phyloP scores from a whole-genome alignment of 1,140 invertebrate species.

The Drosophila mayri region DNA sequence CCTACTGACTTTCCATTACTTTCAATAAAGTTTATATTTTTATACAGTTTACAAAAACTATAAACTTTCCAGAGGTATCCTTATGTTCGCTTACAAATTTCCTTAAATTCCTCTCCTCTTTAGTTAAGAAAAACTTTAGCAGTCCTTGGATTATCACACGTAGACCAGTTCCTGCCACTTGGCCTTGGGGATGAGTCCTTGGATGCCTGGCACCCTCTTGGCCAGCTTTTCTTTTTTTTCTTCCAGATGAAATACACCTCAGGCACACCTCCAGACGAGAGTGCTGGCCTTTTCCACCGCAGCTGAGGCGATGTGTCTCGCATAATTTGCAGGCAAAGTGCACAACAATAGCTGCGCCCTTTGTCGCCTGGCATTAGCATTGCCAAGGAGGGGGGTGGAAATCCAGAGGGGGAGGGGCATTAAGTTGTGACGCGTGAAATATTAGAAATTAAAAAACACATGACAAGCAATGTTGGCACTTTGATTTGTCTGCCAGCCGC shows the following conservation, averaged over 20 bases:
- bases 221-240: not conserved
- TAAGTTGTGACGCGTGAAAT: conserved; percentile 68
- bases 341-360: conserved; percentile 70
- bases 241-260: conserved; percentile 57
- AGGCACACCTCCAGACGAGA: conserved; percentile 65
- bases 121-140: conserved; percentile 64
- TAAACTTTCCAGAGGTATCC: not conserved
- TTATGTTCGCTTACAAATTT: too few species aligned
- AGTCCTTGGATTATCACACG: conserved; percentile 69
- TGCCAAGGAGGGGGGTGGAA: not conserved
- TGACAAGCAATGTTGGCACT: conserved; percentile 71
- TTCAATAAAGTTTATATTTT: not conserved
- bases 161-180: conserved; percentile 22
- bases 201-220: conserved; percentile 12
- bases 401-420: not conserved
- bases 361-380: conserved; percentile 43
- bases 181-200: conserved; percentile 12
- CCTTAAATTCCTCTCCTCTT: not conserved
- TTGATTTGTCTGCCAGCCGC: conserved; percentile 75
- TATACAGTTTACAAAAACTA: not conserved
- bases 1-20: not conserved
- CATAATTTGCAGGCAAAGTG: conserved; percentile 79
- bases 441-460: conserved; percentile 83
- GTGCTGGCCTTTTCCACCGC: conserved; percentile 21
- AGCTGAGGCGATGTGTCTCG: conserved; percentile 64